Percentiles rank a stretch among this genome's conserved stretches.
These are phyloP conservation scores for Gandaritis pyraliata DNA, from an alignment of 2,888 invertebrate species.

Conservation along the genomic window DNA sequence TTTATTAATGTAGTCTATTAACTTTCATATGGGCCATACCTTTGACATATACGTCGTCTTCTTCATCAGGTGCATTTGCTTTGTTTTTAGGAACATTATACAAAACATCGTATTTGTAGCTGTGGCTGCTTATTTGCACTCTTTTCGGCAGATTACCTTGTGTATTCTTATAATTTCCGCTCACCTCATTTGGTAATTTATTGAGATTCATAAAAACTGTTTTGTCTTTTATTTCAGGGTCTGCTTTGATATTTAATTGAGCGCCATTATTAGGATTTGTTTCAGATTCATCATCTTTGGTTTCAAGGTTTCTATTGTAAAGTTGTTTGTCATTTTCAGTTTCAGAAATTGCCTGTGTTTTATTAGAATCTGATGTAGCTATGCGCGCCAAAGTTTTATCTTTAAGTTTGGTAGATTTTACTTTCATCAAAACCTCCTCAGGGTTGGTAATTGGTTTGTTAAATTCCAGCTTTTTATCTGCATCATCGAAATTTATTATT, in stretches of 20 bases:
- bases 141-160: slow-evolving; percentile 39
- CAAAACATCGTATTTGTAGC: slow-evolving; percentile 52
- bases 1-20: not conserved
- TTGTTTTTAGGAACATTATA: slow-evolving; percentile 37
- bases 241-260: not conserved
- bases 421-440: not conserved
- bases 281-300: not conserved
- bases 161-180: not conserved
- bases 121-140: slow-evolving; percentile 48
- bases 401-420: not conserved
- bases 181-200: slow-evolving; percentile 7
- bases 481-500: slow-evolving; percentile 48
- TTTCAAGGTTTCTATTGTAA: not conserved
- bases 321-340: not conserved
- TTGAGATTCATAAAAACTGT: not conserved
- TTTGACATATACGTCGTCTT: not conserved
- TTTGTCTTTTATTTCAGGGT: not conserved
- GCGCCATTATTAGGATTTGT: not conserved
- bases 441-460: slow-evolving; percentile 4
- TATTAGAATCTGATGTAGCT: not conserved
- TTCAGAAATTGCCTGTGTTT: not conserved
- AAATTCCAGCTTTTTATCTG: slow-evolving; percentile 1
- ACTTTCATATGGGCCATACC: too few species aligned
- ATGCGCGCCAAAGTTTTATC: not conserved
- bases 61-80: not conserved